Evolutionary conservation across 2,797 vertebrate species (phyloP).

Genomic region (Halcyon leucocephala): DNA sequence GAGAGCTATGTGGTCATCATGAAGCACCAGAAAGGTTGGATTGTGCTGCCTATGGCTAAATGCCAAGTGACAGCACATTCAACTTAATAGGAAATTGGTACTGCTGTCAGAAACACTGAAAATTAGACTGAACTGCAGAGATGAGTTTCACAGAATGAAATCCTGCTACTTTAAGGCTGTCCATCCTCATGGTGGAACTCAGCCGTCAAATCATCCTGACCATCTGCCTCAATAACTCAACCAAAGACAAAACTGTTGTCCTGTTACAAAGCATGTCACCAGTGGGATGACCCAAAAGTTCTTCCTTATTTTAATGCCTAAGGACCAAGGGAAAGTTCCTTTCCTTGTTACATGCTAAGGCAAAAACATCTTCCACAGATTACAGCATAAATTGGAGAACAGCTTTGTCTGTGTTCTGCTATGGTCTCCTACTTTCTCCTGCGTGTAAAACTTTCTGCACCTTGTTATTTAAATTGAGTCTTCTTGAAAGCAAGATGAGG

Average conservation of each 20-base stretch:
- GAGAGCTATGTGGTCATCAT: neutral
- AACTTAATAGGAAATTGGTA: neutral
- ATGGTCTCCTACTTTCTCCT: neutral
- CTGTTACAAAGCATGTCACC: neutral
- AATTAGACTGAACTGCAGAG: neutral
- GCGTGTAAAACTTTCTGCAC: neutral
- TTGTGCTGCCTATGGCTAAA: neutral
- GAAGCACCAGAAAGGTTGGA: neutral
- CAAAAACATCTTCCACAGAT: neutral
- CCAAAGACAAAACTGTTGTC: rapidly evolving
- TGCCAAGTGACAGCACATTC: neutral
- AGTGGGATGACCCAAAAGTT: neutral
- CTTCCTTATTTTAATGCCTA: neutral
- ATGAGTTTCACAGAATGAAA: neutral
- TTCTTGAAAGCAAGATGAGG: neutral
- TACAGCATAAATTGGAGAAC: neutral
- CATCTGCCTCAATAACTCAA: neutral
- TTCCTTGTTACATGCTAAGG: neutral
- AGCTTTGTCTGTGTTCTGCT: neutral
- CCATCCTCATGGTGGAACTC: neutral
- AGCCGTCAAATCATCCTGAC: neutral
- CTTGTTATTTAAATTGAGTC: neutral
- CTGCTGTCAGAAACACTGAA: neutral
- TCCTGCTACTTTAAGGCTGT: neutral
- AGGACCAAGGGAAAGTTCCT: neutral